phyloP scores from a whole-genome alignment of 2,113 vertebrate genomes.

The Procavia capensis region DNA sequence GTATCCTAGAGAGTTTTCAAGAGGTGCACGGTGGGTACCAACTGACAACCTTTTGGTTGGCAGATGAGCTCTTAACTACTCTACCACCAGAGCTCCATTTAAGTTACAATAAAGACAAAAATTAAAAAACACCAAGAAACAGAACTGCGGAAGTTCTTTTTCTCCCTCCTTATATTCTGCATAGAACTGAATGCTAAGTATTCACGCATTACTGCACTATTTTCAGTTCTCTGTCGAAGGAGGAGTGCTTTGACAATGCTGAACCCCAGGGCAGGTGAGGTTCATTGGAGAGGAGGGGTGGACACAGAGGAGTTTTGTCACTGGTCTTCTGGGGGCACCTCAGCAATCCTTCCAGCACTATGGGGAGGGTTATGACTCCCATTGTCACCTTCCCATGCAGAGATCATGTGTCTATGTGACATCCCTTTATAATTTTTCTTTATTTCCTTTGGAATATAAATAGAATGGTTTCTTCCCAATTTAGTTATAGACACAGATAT shows the following conservation, averaged over 20 bases:
- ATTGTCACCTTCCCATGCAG: background rate
- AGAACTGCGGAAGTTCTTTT: background rate
- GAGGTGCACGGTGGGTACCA: too few species aligned
- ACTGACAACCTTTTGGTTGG: too few species aligned
- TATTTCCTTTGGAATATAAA: background rate
- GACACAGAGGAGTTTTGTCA: background rate
- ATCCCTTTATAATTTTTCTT: background rate
- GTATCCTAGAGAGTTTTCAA: too few species aligned
- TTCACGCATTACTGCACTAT: background rate
- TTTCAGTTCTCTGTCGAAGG: background rate
- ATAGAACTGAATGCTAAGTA: background rate
- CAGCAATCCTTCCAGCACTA: background rate
- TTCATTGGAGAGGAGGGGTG: background rate
- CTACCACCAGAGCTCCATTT: background rate
- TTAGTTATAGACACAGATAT: constrained; percentile 52
- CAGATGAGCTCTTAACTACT: too few species aligned
- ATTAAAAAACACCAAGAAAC: background rate
- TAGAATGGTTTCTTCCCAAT: background rate
- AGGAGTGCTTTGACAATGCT: background rate
- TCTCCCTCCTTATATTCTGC: background rate
- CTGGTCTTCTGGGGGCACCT: background rate
- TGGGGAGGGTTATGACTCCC: background rate
- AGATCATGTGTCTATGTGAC: background rate
- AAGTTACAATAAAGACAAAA: background rate
- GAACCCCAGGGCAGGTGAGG: background rate